phyloP scores from a whole-genome alignment of 2,888 invertebrate genomes.

The Ormyrus pomaceus region DNA sequence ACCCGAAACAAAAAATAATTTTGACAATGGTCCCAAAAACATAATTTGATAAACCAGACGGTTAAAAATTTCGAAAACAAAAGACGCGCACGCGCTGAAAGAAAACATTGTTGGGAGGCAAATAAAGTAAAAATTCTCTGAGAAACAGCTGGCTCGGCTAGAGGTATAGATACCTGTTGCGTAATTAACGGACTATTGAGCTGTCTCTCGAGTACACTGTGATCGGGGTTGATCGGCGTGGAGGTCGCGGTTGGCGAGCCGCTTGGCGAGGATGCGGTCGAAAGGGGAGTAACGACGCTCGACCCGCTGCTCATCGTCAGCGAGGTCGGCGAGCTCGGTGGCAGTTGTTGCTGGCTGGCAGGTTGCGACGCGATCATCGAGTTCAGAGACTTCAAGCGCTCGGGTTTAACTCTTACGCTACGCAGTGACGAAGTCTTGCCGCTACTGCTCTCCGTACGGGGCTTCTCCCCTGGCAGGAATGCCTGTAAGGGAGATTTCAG shows the following conservation, averaged over 20 bases:
- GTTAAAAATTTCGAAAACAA: too few species aligned
- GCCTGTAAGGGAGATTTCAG: conserved; percentile 58
- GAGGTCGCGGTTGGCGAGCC: conserved; percentile 66
- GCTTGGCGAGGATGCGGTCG: conserved; percentile 65
- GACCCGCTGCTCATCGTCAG: conserved; percentile 68
- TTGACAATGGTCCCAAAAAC: too few species aligned
- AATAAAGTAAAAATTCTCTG: neutral
- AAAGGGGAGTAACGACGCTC: conserved; percentile 70
- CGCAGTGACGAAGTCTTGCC: conserved; percentile 78
- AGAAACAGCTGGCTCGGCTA: neutral
- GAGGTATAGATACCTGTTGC: conserved; percentile 59
- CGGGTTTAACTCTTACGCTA: conserved; percentile 83
- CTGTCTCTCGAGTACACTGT: conserved; percentile 71
- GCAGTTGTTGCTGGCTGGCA: conserved; percentile 65
- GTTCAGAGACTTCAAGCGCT: conserved; percentile 75
- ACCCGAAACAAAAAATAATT: too few species aligned
- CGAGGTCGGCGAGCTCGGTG: conserved; percentile 70
- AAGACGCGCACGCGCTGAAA: too few species aligned
- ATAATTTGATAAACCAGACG: too few species aligned
- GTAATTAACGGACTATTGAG: conserved; percentile 68
- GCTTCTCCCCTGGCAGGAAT: conserved; percentile 71
- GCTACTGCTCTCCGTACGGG: conserved; percentile 69
- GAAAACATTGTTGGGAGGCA: too few species aligned
- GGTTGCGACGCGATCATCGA: conserved; percentile 69
- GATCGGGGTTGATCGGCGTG: conserved; percentile 63